Evolutionary conservation across 2,888 invertebrate genomes (phyloP), one percentile per base, ranked within the genome.

Genomic region (Phymatocera aterrima): DNA sequence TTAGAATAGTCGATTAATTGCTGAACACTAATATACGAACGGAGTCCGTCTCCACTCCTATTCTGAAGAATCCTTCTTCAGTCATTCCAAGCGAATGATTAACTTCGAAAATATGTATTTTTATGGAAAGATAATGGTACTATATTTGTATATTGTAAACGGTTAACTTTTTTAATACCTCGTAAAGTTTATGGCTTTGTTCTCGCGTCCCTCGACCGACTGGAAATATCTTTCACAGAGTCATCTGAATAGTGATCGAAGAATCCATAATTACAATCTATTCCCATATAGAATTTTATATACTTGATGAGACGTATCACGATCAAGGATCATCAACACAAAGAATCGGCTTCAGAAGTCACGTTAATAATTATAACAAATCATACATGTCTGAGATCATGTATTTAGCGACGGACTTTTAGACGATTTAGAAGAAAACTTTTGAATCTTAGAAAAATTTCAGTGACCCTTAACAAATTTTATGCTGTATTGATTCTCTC

Each of bases 151-250:
- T 6, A 18, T 37, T 21, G 37, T 64, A 18, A 40, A 64, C 64
- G n/a, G n/a, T n/a, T n/a, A n/a, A n/a, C n/a, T n/a, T n/a, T n/a
- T 64, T 21, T 18, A 37, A 37, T 64, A n/a, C 21, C 37, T 64
- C 64, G 64, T 64, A 64, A 64, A 64, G n/a, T 64, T 64, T 64
- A 64, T 37, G n/a, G 37, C 64, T 37, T 12, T 18, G 37, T 64
- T 21, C 37, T 21, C 64, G 21, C 64, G 37, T 64, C 21, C 21
- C 37, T 34, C 21, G n/a, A n/a, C 37, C 2, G 21, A n/a, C 3
- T 64, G 12, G 37, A 21, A 34, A 64, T 40, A 64, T 34, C 37
- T 37, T 37, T 51, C 18, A 18, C 21, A 18, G 37, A 37, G 12
- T 64, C 5, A 0, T 18, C 10, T 18, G 18, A 64, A n/a, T n/a